Evolutionary conservation across 2,888 invertebrate species (phyloP).

Genomic region (Drosophila neoperkinsi): DNA sequence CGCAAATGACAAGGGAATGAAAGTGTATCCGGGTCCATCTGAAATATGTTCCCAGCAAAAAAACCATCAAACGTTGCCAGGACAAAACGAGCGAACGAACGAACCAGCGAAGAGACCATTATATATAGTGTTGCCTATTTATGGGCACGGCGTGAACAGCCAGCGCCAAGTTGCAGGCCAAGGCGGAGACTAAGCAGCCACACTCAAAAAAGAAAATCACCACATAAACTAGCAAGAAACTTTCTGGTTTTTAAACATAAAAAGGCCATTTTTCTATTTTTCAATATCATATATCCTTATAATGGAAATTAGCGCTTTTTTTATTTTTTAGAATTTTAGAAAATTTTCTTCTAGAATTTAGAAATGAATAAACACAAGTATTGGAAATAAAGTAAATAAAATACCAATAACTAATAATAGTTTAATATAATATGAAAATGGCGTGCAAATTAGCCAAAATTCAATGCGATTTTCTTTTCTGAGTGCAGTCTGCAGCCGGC

Average conservation of each 20-base stretch:
- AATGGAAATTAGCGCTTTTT: not conserved
- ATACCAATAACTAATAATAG: not conserved
- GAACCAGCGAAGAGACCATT: slow-evolving; percentile 24
- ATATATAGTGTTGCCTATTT: slow-evolving; percentile 72
- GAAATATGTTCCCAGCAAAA: slow-evolving; percentile 57
- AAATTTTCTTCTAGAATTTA: rapidly evolving
- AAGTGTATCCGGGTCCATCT: slow-evolving; percentile 34
- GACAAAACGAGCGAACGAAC: slow-evolving; percentile 16
- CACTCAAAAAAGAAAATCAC: not conserved
- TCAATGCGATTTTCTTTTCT: not conserved
- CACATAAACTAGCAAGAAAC: not conserved
- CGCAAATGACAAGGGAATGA: slow-evolving; percentile 72
- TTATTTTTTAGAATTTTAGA: not conserved
- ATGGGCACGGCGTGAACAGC: slow-evolving; percentile 53
- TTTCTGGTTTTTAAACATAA: not conserved
- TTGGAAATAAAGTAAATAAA: not conserved
- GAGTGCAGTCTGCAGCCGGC: not conserved
- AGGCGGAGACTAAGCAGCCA: not conserved
- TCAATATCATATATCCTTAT: no score
- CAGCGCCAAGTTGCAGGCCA: slow-evolving; percentile 15
- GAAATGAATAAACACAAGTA: not conserved
- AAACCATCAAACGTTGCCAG: slow-evolving; percentile 65
- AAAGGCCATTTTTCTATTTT: not conserved
- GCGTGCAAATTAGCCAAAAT: not conserved
- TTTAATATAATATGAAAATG: not conserved